Percentiles rank a stretch among this genome's conserved stretches.
Evolutionary conservation across 2,888 invertebrate genomes (phyloP).

Genomic region (Meliscaeva auricollis): DNA sequence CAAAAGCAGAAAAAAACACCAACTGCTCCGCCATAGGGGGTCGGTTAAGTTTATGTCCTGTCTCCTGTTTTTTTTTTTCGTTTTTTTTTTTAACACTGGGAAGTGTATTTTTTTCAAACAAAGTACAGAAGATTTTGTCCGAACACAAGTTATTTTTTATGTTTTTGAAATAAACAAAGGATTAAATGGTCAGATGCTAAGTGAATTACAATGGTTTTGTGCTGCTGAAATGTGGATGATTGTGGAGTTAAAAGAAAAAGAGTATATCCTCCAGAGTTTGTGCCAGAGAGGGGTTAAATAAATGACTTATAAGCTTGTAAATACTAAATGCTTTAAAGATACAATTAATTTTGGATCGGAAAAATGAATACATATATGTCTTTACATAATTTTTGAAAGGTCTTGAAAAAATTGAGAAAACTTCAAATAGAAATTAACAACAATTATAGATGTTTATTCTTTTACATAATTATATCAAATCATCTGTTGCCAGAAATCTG

Average conservation of each 20-base stretch:
- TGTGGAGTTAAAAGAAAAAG: slow-evolving; percentile 6
- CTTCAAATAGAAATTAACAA: too few relatives aligned
- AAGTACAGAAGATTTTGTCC: slow-evolving; percentile 15
- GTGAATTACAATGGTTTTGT: slow-evolving; percentile 43
- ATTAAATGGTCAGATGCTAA: slow-evolving; percentile 57
- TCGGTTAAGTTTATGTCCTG: slow-evolving; percentile 53
- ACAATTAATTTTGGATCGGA: too few relatives aligned
- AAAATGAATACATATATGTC: too few relatives aligned
- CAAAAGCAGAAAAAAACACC: slow-evolving; percentile 19
- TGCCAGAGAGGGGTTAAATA: too few relatives aligned
- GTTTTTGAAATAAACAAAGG: slow-evolving; percentile 11
- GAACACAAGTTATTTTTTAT: slow-evolving; percentile 36
- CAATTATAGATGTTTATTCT: too few relatives aligned
- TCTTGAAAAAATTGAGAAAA: too few relatives aligned
- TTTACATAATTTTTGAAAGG: too few relatives aligned
- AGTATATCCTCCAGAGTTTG: too few relatives aligned
- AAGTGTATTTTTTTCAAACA: background rate
- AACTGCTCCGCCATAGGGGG: slow-evolving; percentile 50
- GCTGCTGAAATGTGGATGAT: slow-evolving; percentile 2
- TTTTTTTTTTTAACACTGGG: background rate
- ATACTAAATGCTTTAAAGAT: too few relatives aligned
- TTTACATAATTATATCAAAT: too few relatives aligned
- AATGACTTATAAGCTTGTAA: too few relatives aligned
- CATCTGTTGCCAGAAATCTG: too few relatives aligned
- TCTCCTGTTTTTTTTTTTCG: background rate